Conservation (phyloP, 2,797 vertebrate species). For the Dipus sagitta region DNA sequence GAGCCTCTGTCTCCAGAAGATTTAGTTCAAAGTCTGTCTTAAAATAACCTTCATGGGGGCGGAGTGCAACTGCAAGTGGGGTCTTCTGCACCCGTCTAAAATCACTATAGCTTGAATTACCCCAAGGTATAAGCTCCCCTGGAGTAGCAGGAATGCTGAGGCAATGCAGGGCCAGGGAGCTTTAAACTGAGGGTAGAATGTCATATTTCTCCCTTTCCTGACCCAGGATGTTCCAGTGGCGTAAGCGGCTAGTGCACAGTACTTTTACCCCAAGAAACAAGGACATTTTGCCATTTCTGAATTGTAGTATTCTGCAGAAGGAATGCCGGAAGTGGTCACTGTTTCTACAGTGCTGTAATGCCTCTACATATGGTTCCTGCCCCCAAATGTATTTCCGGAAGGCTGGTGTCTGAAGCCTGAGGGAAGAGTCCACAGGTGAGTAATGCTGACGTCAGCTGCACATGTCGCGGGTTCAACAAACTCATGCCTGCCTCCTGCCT, state of each 20-base stretch:
- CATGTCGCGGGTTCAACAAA: accelerated
- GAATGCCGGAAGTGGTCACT: neutral
- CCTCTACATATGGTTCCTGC: neutral
- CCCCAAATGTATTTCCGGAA: accelerated
- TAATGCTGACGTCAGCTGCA: neutral
- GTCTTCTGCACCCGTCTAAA: neutral
- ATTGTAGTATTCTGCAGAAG: neutral
- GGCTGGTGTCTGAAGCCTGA: neutral
- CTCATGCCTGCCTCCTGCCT: neutral
- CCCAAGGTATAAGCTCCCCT: no score
- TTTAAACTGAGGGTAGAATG: neutral
- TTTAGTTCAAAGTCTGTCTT: neutral
- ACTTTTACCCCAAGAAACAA: neutral
- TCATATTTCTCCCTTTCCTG: neutral
- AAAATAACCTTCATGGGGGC: neutral
- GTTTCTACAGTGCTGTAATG: neutral
- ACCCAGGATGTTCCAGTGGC: no score
- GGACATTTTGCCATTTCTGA: neutral
- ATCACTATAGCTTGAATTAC: neutral
- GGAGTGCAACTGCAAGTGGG: accelerated
- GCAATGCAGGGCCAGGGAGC: neutral
- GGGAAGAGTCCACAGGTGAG: neutral
- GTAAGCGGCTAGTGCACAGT: no score
- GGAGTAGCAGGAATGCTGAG: no score
- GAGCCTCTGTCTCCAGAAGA: neutral